phyloP scores from a whole-genome alignment of 2,888 invertebrate genomes.

The Drosophila mettleri region DNA sequence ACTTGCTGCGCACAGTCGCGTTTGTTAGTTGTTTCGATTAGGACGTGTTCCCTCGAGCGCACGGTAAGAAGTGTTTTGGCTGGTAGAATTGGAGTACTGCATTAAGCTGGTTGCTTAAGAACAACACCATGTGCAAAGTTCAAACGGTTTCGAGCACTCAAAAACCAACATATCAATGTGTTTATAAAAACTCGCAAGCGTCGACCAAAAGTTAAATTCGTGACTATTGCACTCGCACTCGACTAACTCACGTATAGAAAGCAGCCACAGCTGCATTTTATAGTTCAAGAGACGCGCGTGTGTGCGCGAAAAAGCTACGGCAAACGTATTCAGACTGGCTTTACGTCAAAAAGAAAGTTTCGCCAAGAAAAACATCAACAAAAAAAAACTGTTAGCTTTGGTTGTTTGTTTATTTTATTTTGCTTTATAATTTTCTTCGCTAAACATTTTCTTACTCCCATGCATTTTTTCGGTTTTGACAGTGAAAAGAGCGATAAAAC shows the following conservation, averaged over 20 bases:
- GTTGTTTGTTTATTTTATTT: constrained; percentile 64
- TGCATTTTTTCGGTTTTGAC: constrained; percentile 39
- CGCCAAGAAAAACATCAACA: constrained; percentile 66
- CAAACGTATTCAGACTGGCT: constrained; percentile 61
- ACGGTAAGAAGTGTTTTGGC: constrained; percentile 63
- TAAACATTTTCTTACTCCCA: constrained; percentile 35
- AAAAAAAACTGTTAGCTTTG: constrained; percentile 44
- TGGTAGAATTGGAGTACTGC: constrained; percentile 14
- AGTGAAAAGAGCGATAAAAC: constrained; percentile 47
- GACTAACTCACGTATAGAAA: constrained; percentile 61
- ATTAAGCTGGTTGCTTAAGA: constrained; percentile 10
- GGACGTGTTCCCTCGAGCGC: constrained; percentile 73
- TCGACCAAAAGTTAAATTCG: constrained; percentile 20
- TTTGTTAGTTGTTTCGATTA: constrained; percentile 68
- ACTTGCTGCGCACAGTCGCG: constrained; percentile 73
- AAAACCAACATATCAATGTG: constrained; percentile 9
- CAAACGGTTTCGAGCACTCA: constrained; percentile 8
- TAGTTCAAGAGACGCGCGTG: constrained; percentile 60
- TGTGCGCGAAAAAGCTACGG: constrained; percentile 60
- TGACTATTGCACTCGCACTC: constrained; percentile 53
- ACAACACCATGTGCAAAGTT: constrained; percentile 11
- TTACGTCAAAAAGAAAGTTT: constrained; percentile 74
- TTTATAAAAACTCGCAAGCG: background rate
- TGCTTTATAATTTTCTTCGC: constrained; percentile 62
- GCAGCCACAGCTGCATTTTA: constrained; percentile 71